Base-by-base conservation (phyloP, 2,113 vertebrate genomes). In the Caretta caretta region DNA sequence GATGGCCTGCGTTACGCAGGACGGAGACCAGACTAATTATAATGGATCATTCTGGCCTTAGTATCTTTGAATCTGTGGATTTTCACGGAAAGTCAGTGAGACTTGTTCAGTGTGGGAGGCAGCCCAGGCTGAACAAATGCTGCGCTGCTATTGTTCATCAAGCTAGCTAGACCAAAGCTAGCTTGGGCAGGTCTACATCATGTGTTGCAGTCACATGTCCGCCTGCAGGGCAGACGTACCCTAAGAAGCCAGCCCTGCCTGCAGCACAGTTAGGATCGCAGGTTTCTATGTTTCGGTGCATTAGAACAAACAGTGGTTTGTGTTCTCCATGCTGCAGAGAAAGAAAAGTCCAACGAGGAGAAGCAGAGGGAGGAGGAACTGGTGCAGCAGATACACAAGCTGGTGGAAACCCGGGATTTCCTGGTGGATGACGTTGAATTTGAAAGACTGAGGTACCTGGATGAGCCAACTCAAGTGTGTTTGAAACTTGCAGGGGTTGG, bases 381-480 rank as follows among this genome's bases (percentile, higher is more conserved):
- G 4, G 97, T 99, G 69, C 99, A 99, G 84, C 99, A 99, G 96
- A 99, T 99, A 92, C 99, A 99, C 90, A 99, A 99, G 96, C 98
- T 99, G 95, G 99, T 99, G 85, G 99, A 99, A 96, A 99, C 98
- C 0, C 98, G 99, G 92, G 99, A 99, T 97, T 99, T 99, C 97
- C 97, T 99, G 59, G 99, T 99, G 98, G 99, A 99, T 1, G 99
- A 99, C 8, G 98, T 99, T 91, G 99, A 99, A 95, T 99, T 99
- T 78, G 99, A 99, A 97, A 97, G 99, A 84, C 98, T 99, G 97
- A 98, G 99, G 99, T 99, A 98, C 51, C 54, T 20, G 86, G 1
- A 48, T 31, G 14, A 35, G 5, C 53, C 42, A 53, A 46, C 35
- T 57, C 11, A 10, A 8, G 38, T 6, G 10, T 76, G 42, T 27